phyloP scores from a whole-genome alignment of 2,113 vertebrate species.

The Stercorarius parasiticus region DNA sequence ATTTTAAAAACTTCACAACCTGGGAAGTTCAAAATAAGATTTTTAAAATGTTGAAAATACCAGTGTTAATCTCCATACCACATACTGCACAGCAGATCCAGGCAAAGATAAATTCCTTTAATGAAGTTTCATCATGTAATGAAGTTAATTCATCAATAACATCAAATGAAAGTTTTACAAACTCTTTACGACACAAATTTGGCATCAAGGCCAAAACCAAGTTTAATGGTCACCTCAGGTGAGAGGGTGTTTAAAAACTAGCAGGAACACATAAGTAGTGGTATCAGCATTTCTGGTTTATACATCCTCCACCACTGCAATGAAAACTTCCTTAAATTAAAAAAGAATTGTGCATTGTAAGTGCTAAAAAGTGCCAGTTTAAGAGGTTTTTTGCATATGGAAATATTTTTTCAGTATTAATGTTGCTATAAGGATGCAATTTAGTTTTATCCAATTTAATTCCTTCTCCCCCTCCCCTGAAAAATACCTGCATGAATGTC shows the following conservation, averaged over 20 bases:
- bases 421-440: neutral
- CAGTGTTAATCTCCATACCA: neutral
- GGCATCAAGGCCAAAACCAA: neutral
- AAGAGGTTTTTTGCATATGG: neutral
- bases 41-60: neutral
- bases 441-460: neutral
- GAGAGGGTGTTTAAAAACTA: neutral
- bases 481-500: neutral
- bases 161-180: neutral
- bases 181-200: neutral
- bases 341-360: neutral
- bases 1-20: neutral
- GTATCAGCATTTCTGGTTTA: neutral
- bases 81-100: neutral
- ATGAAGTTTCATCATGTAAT: neutral
- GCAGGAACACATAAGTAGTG: neutral
- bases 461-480: neutral
- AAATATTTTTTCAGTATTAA: neutral
- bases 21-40: neutral
- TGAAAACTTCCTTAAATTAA: neutral
- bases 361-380: neutral
- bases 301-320: neutral
- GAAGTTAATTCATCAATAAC: neutral
- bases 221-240: neutral
- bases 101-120: neutral